Conservation (phyloP, 2,888 invertebrate genomes). For the Trichopria drosophilae region DNA sequence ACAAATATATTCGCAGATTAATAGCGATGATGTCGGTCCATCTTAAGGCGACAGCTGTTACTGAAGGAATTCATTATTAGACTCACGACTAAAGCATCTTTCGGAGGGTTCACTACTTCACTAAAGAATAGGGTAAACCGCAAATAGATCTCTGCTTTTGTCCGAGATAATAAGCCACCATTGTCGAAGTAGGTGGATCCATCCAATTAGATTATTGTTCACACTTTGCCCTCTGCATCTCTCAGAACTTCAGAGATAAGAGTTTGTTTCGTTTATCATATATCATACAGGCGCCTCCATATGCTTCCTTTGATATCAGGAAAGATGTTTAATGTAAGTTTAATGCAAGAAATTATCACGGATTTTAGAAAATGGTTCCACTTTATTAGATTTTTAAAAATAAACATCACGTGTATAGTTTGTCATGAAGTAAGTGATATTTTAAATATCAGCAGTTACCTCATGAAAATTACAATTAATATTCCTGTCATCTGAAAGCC, state of each 20-base stretch:
- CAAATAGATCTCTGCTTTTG: constrained; percentile 49
- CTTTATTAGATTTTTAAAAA: too few relatives aligned
- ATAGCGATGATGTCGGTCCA: constrained; percentile 51
- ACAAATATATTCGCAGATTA: constrained; percentile 37
- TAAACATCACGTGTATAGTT: too few relatives aligned
- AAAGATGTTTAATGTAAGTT: too few relatives aligned
- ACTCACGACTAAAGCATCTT: constrained; percentile 45
- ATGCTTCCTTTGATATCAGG: not conserved
- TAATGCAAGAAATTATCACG: too few relatives aligned
- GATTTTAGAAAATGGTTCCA: too few relatives aligned
- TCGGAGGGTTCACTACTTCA: constrained; percentile 34
- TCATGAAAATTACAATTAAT: too few relatives aligned
- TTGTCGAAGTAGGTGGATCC: constrained; percentile 48
- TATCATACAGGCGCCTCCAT: constrained; percentile 26
- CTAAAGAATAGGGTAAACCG: constrained; percentile 30
- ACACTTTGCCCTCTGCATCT: constrained; percentile 39
- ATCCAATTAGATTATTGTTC: constrained; percentile 46
- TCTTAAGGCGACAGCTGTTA: constrained; percentile 55
- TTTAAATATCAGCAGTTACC: too few relatives aligned
- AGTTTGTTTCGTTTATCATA: constrained; percentile 29
- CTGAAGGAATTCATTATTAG: constrained; percentile 56
- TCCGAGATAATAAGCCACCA: constrained; percentile 55
- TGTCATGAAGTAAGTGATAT: too few relatives aligned
- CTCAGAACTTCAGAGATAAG: constrained; percentile 44
- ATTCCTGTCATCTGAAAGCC: too few relatives aligned